A percentile compares a stretch with the other conserved stretches of the same genome.
Evolutionary conservation across 2,888 invertebrate species (phyloP).

Genomic region (Allygus modestus): DNA sequence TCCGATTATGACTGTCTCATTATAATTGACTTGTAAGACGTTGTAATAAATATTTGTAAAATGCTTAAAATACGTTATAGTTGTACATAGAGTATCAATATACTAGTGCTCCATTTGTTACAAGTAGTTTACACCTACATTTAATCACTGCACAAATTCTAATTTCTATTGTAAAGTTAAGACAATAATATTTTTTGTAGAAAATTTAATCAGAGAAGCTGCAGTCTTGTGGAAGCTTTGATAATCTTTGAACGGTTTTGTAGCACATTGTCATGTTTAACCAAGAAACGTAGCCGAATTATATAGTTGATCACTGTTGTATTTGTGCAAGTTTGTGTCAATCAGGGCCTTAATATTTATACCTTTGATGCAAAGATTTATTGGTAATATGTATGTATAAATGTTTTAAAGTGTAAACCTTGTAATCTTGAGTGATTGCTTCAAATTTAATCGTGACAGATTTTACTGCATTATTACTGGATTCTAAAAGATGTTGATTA

Average conservation of each 20-base stretch:
- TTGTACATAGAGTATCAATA: not conserved
- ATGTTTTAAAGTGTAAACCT: not conserved
- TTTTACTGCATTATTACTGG: too few relatives aligned
- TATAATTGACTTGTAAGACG: too few relatives aligned
- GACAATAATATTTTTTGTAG: slow-evolving; percentile 29
- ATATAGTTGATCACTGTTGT: slow-evolving; percentile 11
- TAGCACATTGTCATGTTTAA: not conserved
- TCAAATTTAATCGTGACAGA: too few relatives aligned
- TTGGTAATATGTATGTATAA: not conserved
- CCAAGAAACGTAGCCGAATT: not conserved
- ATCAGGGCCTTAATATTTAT: slow-evolving; percentile 31
- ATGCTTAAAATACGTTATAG: not conserved
- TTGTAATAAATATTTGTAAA: not conserved
- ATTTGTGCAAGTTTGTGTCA: slow-evolving; percentile 4
- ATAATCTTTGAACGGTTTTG: not conserved
- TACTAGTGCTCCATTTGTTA: not conserved
- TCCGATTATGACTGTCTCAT: too few relatives aligned
- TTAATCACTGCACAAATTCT: slow-evolving; percentile 19
- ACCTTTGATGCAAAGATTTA: not conserved
- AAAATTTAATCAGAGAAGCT: not conserved
- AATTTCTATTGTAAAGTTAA: slow-evolving; percentile 19
- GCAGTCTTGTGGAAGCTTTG: not conserved
- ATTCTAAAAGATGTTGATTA: too few relatives aligned
- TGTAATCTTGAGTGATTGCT: not conserved
- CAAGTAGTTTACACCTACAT: not conserved